Evolutionary conservation across 2,888 invertebrate genomes (phyloP), one percentile per base, ranked within the genome.

Genomic region (Meliscaeva auricollis): DNA sequence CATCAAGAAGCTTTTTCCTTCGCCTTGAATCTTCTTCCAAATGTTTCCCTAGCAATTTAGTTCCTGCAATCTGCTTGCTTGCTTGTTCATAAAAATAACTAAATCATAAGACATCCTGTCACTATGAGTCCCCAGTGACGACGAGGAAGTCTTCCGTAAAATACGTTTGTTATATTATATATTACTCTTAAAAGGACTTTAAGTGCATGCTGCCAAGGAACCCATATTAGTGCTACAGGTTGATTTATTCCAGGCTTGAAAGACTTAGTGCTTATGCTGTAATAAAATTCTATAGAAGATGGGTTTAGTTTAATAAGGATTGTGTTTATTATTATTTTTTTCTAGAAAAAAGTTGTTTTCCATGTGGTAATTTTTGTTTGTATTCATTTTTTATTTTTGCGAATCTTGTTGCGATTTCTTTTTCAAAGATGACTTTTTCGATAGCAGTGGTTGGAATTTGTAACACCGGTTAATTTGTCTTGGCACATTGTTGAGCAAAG

Each of bases 71-170:
- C 62, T 26, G 26, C 26, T 26, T n/a, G n/a, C n/a, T n/a, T 26
- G 44, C 26, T 46, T 17, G 17, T 6, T 64, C 62, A 64, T 46
- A 64, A 64, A 64, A 64, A 46, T 64, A 64, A 64, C 41, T 46
- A 64, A 64, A 64, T 46, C 62, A 64, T 64, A 64, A 64, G 62
- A 64, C 62, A 64, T 64, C 46, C 62, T 46, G 30, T 64, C 30
- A 64, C 44, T 11, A 30, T 46, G 44, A 64, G 30, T 64, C 46
- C 62, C 62, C 7, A 7, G 30, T 17, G 44, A 17, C 30, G 15
- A 4, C 15, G 15, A n/a, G 4, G 60, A 9, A 3, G n/a, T 9
- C 22, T 17, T 30, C 30, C 46, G 44, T 64, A 46, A 64, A 64
- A 64, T 44, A 64, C 46, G 3, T 15, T 46, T 46, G 20, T 46